phyloP scores from a whole-genome alignment of 2,888 invertebrate genomes.

The Mesorhabditis spiculigera region DNA sequence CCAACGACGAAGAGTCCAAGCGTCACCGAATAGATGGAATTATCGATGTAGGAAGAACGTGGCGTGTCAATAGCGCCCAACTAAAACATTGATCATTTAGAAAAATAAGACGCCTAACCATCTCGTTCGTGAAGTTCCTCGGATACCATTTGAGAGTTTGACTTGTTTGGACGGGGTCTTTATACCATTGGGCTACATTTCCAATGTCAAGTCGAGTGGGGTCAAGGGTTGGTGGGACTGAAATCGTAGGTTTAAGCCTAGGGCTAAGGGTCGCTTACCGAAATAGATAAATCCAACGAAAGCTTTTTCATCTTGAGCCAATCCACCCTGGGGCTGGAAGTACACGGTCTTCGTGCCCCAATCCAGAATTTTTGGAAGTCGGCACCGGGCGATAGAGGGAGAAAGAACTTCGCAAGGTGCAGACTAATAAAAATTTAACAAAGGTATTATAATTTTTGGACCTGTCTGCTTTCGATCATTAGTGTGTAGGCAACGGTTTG shows the following conservation, averaged over 20 bases:
- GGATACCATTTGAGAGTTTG: constrained; percentile 53
- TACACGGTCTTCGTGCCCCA: constrained; percentile 39
- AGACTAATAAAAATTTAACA: constrained; percentile 15
- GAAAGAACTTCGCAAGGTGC: constrained; percentile 27
- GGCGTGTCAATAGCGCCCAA: background rate
- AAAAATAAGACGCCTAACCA: constrained; percentile 19
- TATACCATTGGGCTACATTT: constrained; percentile 44
- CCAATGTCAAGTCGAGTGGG: constrained; percentile 53
- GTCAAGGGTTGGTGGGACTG: constrained; percentile 53
- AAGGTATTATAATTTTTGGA: background rate
- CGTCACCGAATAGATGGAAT: constrained; percentile 40
- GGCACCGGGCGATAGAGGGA: constrained; percentile 33
- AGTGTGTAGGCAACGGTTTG: constrained; percentile 44
- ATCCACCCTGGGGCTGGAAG: constrained; percentile 29
- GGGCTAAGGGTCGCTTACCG: constrained; percentile 24
- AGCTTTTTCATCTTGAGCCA: constrained; percentile 29
- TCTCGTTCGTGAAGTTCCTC: constrained; percentile 35
- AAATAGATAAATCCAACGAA: constrained; percentile 55
- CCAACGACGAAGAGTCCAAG: constrained; percentile 49
- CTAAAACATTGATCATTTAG: background rate
- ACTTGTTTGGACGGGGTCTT: constrained; percentile 35
- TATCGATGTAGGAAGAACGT: constrained; percentile 20
- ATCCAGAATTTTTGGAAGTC: constrained; percentile 26
- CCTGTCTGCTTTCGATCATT: constrained; percentile 27
- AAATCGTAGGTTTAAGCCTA: constrained; percentile 8